These are phyloP conservation scores for Albula glossodonta DNA, from an alignment of 2,113 vertebrate genomes.

Conservation along the genomic window DNA sequence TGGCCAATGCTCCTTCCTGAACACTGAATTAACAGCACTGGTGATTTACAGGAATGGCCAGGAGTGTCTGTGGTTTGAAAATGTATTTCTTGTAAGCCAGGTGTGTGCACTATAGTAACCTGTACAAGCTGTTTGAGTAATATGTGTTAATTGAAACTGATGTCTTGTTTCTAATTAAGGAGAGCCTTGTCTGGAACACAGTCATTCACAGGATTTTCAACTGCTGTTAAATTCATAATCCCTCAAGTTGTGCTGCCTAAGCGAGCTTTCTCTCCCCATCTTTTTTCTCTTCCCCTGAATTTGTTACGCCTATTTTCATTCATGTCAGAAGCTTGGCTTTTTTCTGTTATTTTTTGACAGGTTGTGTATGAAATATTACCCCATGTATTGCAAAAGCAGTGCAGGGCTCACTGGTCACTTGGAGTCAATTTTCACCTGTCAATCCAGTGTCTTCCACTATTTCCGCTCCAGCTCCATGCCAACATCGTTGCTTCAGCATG, in stretches of 20 bases:
- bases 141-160: neutral
- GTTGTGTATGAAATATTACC: constrained; percentile 27
- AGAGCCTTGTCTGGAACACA: neutral
- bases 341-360: constrained; percentile 24
- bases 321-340: constrained; percentile 3
- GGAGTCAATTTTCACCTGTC: constrained; percentile 57
- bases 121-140: neutral
- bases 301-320: constrained; percentile 15
- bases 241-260: constrained; percentile 25
- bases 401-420: constrained; percentile 47
- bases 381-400: constrained; percentile 47
- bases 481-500: constrained; percentile 18
- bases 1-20: neutral
- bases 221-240: constrained; percentile 32
- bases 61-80: neutral
- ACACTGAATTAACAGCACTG: too few species aligned
- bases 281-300: constrained; percentile 19
- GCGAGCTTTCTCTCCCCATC: neutral
- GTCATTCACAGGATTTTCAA: neutral
- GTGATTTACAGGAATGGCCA: neutral
- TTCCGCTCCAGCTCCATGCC: constrained; percentile 27
- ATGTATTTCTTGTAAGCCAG: neutral
- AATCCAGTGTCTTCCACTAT: constrained; percentile 42
- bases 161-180: neutral
- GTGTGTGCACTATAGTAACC: neutral